Evolutionary conservation across 2,797 vertebrate species (phyloP).

Genomic region (Cryptoprocta ferox): DNA sequence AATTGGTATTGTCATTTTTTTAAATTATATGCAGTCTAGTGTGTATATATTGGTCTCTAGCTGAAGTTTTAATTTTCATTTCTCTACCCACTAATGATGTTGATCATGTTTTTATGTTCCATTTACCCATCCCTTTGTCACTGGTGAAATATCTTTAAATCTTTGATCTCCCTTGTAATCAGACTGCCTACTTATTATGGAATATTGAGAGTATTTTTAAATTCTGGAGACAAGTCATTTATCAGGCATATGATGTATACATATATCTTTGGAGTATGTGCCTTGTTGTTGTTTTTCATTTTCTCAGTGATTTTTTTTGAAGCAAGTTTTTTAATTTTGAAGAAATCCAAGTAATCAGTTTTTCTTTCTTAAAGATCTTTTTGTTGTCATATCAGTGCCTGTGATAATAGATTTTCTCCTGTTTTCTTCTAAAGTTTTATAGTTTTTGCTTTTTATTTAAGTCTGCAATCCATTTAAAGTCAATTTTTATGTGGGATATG

Average conservation of each 20-base stretch:
- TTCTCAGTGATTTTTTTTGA: background rate
- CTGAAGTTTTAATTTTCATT: background rate
- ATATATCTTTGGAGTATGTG: background rate
- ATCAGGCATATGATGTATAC: background rate
- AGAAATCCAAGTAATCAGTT: background rate
- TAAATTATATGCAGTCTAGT: background rate
- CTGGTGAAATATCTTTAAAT: background rate
- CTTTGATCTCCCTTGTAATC: background rate
- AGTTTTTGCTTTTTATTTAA: background rate
- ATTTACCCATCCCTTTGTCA: background rate
- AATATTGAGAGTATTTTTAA: background rate
- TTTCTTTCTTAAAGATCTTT: background rate
- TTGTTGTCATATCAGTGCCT: background rate
- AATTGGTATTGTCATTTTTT: background rate
- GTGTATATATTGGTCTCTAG: background rate
- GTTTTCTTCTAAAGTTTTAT: background rate
- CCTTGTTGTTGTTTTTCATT: background rate
- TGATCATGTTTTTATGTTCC: background rate
- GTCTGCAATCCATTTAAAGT: background rate
- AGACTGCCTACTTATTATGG: background rate
- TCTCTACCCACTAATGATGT: background rate
- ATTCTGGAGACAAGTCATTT: background rate
- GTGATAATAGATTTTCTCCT: background rate
- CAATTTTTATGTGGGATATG: background rate
- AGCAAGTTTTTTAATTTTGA: background rate